These are phyloP conservation scores for Dendrolimus punctatus DNA, from an alignment of 1,140 invertebrate species.

Conservation along the genomic window DNA sequence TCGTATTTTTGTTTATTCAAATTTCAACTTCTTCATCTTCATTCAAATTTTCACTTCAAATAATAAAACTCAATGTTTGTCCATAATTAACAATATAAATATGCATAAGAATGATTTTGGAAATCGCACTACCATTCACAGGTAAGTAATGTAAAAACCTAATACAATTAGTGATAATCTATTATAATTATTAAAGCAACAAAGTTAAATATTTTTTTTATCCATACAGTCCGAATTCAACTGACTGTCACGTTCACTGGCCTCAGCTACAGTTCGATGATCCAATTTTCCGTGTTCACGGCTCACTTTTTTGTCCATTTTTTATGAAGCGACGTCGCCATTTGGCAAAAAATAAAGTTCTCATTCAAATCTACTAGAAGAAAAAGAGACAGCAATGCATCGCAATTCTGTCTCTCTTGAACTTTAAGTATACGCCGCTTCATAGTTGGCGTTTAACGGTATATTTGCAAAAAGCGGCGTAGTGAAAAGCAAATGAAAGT, in stretches of 20 bases:
- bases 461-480: constrained; percentile 35
- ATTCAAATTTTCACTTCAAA: constrained; percentile 1
- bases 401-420: constrained; percentile 29
- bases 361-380: constrained; percentile 34
- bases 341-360: constrained; percentile 37
- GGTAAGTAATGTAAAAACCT: no score
- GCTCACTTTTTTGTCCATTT: constrained; percentile 48
- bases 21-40: no score
- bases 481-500: constrained; percentile 43
- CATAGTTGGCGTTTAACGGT: constrained; percentile 30
- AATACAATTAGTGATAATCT: no score
- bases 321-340: constrained; percentile 26
- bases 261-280: constrained; percentile 60
- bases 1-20: not conserved
- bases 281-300: constrained; percentile 58
- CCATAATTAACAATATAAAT: no score
- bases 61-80: no score
- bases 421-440: constrained; percentile 18
- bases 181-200: no score
- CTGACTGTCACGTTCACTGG: constrained; percentile 43
- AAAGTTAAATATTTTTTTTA: not conserved
- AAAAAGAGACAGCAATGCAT: constrained; percentile 21
- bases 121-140: no score
- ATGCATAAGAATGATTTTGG: no score
- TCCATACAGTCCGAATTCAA: not conserved